These are phyloP conservation scores for Vicugna pacos DNA, from an alignment of 2,113 vertebrate genomes.

Conservation along the genomic window DNA sequence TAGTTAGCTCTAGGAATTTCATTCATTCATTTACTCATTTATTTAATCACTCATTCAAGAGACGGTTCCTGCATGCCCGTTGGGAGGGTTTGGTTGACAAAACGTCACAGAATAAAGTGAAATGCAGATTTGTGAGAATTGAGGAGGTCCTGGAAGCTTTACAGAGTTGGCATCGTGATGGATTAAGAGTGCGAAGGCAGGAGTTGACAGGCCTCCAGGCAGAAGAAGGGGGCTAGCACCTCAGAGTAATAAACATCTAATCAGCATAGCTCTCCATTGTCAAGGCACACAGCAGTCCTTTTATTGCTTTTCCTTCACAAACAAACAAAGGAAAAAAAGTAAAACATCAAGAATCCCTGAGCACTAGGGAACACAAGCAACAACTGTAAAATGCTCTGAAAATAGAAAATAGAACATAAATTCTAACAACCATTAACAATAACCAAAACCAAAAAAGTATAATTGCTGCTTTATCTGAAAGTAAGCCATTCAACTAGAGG, in stretches of 20 bases:
- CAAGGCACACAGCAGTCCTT: background rate
- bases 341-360: background rate
- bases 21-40: background rate
- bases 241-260: background rate
- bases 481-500: background rate
- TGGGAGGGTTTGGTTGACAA: background rate
- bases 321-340: background rate
- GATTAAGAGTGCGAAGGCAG: background rate
- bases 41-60: background rate
- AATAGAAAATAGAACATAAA: slow-evolving; percentile 30
- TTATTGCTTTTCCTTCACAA: background rate
- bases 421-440: background rate
- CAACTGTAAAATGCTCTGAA: background rate
- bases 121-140: background rate
- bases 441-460: background rate
- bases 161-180: accelerated
- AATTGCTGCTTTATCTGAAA: background rate
- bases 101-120: background rate
- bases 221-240: background rate
- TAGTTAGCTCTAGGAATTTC: background rate
- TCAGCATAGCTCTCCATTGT: background rate
- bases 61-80: background rate
- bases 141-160: background rate
- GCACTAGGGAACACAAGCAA: background rate
- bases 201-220: background rate